phyloP scores from a whole-genome alignment of 2,888 invertebrate species.

The Nephrotoma appendiculata region DNA sequence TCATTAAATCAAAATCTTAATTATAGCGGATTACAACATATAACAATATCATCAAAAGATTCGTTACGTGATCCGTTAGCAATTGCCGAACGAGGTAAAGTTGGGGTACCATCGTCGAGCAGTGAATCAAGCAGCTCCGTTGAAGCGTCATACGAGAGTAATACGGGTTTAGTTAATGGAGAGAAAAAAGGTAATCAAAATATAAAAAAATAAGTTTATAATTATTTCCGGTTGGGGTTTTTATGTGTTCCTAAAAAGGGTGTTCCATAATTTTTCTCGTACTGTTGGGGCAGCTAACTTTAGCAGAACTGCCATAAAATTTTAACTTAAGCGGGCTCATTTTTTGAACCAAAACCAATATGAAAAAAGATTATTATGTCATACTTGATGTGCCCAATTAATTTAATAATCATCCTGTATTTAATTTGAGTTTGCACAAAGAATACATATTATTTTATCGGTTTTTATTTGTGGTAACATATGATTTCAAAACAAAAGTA shows the following conservation, averaged over 20 bases:
- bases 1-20: conserved; percentile 22
- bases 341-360: no score
- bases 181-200: conserved; percentile 25
- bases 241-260: background rate
- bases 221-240: background rate
- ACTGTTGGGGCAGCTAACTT: background rate
- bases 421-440: background rate
- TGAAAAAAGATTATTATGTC: no score
- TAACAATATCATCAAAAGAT: conserved; percentile 25
- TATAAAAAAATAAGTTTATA: background rate
- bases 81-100: conserved; percentile 31
- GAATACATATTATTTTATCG: no score
- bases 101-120: conserved; percentile 30
- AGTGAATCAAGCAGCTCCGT: conserved; percentile 33
- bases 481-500: background rate
- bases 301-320: no score
- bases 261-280: background rate
- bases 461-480: no score
- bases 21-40: conserved; percentile 26
- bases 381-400: no score
- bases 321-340: no score
- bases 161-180: conserved; percentile 27
- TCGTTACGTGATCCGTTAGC: conserved; percentile 27
- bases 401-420: background rate
- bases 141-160: conserved; percentile 31